Evolutionary conservation across 2,888 invertebrate genomes (phyloP).

Genomic region (Mythimna vitellina): DNA sequence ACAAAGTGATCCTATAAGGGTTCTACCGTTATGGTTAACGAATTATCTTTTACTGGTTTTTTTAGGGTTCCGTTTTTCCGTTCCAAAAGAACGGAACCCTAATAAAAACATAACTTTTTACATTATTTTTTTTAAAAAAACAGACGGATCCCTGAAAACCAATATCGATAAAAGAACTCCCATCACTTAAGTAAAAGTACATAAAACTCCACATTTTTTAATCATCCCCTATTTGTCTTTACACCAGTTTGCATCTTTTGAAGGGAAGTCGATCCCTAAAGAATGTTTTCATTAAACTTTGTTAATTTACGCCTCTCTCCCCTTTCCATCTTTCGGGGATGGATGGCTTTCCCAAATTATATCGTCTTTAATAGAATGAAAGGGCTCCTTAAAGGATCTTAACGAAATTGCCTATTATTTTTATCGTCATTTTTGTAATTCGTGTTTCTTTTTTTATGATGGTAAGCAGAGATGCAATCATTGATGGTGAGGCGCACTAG

Average conservation of each 20-base stretch:
- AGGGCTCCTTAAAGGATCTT: conserved; percentile 25
- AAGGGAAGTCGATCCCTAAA: conserved; percentile 55
- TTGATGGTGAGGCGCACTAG: too few species aligned
- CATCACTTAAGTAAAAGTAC: conserved; percentile 52
- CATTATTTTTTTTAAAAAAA: not conserved
- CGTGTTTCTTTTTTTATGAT: too few species aligned
- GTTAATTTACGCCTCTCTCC: conserved; percentile 77
- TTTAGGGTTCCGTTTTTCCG: too few species aligned
- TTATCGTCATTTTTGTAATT: conserved; percentile 36
- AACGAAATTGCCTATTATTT: conserved; percentile 25
- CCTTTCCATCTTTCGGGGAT: conserved; percentile 14
- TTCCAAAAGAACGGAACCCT: too few species aligned
- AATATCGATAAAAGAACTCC: conserved; percentile 18
- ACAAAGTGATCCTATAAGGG: too few species aligned
- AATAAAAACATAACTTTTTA: too few species aligned
- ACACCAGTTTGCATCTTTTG: conserved; percentile 75
- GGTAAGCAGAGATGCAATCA: too few species aligned
- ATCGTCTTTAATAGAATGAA: conserved; percentile 49
- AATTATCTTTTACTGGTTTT: too few species aligned
- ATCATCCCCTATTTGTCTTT: conserved; percentile 74
- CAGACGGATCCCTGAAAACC: not conserved
- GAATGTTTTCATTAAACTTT: conserved; percentile 87
- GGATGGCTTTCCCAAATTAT: conserved; percentile 51
- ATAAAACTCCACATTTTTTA: conserved; percentile 60
- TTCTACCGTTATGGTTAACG: too few species aligned